Conservation (phyloP, 1,140 invertebrate species). For the Drosophila bocqueti region DNA sequence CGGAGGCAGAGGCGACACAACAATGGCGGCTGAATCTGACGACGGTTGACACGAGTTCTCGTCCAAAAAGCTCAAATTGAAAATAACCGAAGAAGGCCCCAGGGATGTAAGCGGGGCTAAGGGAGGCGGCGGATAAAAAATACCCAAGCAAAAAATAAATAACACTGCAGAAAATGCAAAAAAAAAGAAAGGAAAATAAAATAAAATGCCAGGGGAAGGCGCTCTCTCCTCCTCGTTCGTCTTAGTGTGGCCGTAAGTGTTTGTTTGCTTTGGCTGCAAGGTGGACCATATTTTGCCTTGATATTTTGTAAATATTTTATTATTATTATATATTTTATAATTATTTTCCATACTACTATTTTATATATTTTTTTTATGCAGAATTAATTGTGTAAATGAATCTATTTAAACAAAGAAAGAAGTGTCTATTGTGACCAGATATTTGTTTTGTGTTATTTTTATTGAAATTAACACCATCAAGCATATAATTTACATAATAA, state of each 20-base stretch:
- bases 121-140: conserved; percentile 1
- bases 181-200: not conserved
- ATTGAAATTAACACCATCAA: not conserved
- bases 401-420: not conserved
- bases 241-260: conserved; percentile 10
- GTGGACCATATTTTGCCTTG: not conserved
- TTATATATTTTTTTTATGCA: not conserved
- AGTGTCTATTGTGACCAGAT: too few species aligned
- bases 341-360: not conserved
- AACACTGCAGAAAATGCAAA: conserved; percentile 6
- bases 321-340: not conserved
- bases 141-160: conserved; percentile 16
- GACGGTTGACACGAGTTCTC: conserved; percentile 74
- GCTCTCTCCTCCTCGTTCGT: not conserved
- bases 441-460: not conserved
- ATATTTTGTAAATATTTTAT: not conserved
- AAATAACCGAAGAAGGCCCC: conserved; percentile 47
- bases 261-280: not conserved
- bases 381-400: not conserved
- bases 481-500: not conserved
- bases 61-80: conserved; percentile 57
- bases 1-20: conserved; percentile 31
- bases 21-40: conserved; percentile 69
- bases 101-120: conserved; percentile 2
- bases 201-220: not conserved